phyloP scores from a whole-genome alignment of 2,113 vertebrate species.

The Oncorhynchus mykiss region DNA sequence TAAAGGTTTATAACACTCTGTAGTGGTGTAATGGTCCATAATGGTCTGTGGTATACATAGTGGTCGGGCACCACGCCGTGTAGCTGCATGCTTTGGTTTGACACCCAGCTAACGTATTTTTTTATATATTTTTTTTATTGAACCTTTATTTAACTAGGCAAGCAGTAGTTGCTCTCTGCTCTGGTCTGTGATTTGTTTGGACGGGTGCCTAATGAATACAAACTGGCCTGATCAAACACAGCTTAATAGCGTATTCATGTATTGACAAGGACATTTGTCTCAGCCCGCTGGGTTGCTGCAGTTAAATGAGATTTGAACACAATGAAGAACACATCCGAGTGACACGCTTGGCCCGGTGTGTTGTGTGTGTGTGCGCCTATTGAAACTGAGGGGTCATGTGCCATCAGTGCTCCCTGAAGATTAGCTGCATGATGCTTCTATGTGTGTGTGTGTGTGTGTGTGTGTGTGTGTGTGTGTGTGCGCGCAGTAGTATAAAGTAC shows the following conservation, averaged over 20 bases:
- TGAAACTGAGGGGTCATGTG: too few relatives aligned
- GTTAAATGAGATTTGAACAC: conserved; percentile 15
- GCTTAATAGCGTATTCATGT: conserved; percentile 14
- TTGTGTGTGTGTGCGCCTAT: conserved; percentile 9
- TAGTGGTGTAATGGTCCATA: background rate
- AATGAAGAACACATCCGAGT: too few relatives aligned
- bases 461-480: too few relatives aligned
- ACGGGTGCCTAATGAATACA: conserved; percentile 18
- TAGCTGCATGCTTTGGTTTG: too few relatives aligned
- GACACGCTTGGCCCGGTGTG: conserved; percentile 55
- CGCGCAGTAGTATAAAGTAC: too few relatives aligned
- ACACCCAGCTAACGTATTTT: background rate
- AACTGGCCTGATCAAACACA: conserved; percentile 22
- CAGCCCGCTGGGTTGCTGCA: conserved; percentile 1
- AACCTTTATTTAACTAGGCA: too few relatives aligned
- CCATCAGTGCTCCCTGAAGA: too few relatives aligned
- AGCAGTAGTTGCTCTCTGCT: background rate
- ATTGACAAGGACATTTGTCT: conserved; percentile 20
- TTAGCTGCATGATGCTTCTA: too few relatives aligned
- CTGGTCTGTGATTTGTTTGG: background rate
- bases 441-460: background rate
- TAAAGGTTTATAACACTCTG: background rate
- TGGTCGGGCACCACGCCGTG: background rate
- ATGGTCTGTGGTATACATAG: too few relatives aligned
- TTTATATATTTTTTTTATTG: too few relatives aligned